phyloP scores from a whole-genome alignment of 2,113 vertebrate species.

The Proteles cristata region DNA sequence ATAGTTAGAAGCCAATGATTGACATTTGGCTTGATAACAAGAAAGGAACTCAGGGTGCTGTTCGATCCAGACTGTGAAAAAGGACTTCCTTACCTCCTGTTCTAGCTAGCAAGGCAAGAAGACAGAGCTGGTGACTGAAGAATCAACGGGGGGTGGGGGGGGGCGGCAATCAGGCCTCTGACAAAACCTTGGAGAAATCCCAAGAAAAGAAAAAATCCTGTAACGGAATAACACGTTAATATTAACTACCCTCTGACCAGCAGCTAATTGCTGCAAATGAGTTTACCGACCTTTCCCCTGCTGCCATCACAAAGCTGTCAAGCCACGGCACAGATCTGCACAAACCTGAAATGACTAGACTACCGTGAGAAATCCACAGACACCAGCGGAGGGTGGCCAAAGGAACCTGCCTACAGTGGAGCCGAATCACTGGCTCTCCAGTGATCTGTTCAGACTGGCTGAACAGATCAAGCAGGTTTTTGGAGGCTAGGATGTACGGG shows the following conservation, averaged over 20 bases:
- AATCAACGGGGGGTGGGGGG: not conserved
- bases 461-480: not conserved
- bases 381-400: not conserved
- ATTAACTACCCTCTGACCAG: constrained; percentile 61
- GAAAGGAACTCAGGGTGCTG: not conserved
- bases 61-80: not conserved
- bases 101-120: not conserved
- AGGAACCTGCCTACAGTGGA: not conserved
- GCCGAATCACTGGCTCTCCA: too few relatives aligned
- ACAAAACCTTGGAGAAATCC: constrained; percentile 43
- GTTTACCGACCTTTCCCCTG: not conserved
- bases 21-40: not conserved
- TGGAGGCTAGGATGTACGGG: not conserved
- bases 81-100: not conserved
- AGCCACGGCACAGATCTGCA: not conserved
- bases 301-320: not conserved
- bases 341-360: not conserved
- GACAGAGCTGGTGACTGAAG: not conserved
- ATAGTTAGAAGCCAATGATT: not conserved
- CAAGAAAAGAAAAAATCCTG: not conserved
- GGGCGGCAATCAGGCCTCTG: not conserved
- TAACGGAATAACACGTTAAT: constrained; percentile 46
- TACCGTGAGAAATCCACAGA: not conserved
- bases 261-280: constrained; percentile 68
- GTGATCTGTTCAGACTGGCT: not conserved